Evolutionary conservation across 35 echinoderm and acorn worm genomes (phyloP), one percentile per base, ranked within the genome.

Genomic region (Antedon bifida): DNA sequence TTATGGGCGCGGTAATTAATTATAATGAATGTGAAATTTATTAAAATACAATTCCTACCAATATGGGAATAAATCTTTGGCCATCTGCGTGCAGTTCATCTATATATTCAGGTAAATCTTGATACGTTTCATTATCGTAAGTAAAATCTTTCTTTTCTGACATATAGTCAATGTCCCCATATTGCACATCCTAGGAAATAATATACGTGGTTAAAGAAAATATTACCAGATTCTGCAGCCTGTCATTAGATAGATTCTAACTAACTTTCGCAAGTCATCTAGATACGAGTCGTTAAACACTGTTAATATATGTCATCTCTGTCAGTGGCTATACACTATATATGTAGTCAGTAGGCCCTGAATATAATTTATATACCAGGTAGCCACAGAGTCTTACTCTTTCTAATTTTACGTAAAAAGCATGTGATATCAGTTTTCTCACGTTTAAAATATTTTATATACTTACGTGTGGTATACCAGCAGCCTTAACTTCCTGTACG

Each of bases 391-490:
- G n/a, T n/a, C n/a, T n/a, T n/a, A n/a, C n/a, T n/a, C n/a, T n/a
- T n/a, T n/a, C n/a, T n/a, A n/a, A n/a, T n/a, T n/a, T n/a, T n/a
- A n/a, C n/a, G n/a, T n/a, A n/a, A n/a, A n/a, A n/a, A n/a, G n/a
- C n/a, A n/a, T n/a, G n/a, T n/a, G n/a, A n/a, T n/a, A n/a, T n/a
- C n/a, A n/a, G n/a, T n/a, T n/a, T n/a, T n/a, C n/a, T n/a, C n/a
- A n/a, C n/a, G n/a, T n/a, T n/a, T n/a, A n/a, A n/a, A n/a, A n/a
- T n/a, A n/a, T n/a, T n/a, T n/a, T n/a, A n/a, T n/a, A n/a, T n/a
- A n/a, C 78, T 87, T 91, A 91, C 89, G 26, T 82, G 79, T 78
- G 89, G 89, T 17, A 91, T 91, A 10, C 76, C 79, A 75, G 81
- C 55, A 34, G 51, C 75, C 33, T 85, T 87, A 32, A 91, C 12